These are phyloP conservation scores for Anastrepha obliqua DNA, from an alignment of 1,140 invertebrate species.

Conservation along the genomic window DNA sequence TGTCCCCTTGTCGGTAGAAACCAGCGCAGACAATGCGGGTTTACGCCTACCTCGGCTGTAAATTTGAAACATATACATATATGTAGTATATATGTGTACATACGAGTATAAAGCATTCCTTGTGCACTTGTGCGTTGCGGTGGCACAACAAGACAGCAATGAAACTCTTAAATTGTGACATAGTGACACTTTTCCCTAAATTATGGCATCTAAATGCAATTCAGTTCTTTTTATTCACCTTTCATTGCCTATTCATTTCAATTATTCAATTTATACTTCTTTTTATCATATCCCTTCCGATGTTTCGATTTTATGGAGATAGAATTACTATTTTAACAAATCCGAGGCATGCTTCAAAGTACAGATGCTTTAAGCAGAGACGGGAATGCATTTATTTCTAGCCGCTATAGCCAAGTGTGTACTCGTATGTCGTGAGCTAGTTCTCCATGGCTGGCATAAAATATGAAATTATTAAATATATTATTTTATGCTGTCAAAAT, in stretches of 20 bases:
- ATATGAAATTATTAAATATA: no score
- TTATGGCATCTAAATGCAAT: conserved; percentile 35
- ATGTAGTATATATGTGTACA: background rate
- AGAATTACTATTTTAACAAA: no score
- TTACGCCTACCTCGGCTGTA: conserved; percentile 7
- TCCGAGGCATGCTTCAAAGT: no score
- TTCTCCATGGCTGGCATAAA: no score
- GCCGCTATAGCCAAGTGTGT: no score
- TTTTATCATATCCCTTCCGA: background rate
- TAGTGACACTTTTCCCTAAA: conserved; percentile 50
- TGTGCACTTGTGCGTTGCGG: background rate
- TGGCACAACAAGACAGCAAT: background rate
- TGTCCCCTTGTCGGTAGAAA: conserved; percentile 3
- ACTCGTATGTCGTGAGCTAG: no score
- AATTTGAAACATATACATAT: background rate
- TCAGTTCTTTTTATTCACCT: conserved; percentile 9
- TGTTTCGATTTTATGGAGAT: no score
- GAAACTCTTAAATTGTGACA: conserved; percentile 40
- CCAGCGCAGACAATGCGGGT: conserved; percentile 29
- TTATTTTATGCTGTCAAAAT: no score
- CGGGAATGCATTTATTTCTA: no score
- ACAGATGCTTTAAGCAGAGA: no score
- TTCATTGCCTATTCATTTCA: conserved; percentile 14
- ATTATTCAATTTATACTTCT: background rate
- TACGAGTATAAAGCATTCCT: background rate